Conservation (phyloP, 2,113 vertebrate species). For the Planiliza haematocheilus region DNA sequence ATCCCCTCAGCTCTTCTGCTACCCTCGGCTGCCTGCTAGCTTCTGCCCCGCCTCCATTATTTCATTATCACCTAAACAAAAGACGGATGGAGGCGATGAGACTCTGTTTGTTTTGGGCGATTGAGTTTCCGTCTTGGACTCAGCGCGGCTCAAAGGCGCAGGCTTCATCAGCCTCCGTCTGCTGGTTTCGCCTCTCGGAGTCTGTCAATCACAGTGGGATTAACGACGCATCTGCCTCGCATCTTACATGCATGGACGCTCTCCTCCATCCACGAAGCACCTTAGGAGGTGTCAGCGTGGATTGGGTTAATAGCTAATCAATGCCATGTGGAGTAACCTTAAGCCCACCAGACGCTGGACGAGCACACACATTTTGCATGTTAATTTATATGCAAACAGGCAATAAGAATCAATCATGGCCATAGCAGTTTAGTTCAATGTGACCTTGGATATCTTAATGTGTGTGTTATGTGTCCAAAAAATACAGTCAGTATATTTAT, state of each 20-base stretch:
- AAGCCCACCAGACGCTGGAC: not conserved
- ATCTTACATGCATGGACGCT: constrained; percentile 18
- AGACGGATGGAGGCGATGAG: constrained; percentile 32
- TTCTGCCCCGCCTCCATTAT: constrained; percentile 10
- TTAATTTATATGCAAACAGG: constrained; percentile 32
- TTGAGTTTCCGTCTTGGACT: constrained; percentile 57
- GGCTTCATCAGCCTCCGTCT: constrained; percentile 36
- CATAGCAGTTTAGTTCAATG: constrained; percentile 38
- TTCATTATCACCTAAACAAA: constrained; percentile 27
- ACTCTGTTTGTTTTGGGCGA: constrained; percentile 60
- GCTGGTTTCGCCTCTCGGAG: constrained; percentile 28
- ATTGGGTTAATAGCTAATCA: constrained; percentile 66
- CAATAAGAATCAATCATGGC: constrained; percentile 56
- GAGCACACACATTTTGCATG: constrained; percentile 17
- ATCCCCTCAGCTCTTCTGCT: constrained; percentile 17
- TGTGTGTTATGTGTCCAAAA: not conserved
- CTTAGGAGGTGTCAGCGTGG: constrained; percentile 32
- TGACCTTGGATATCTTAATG: constrained; percentile 28
- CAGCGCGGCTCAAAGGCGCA: constrained; percentile 44
- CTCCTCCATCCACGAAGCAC: constrained; percentile 20
- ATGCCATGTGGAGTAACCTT: constrained; percentile 38
- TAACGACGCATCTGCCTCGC: constrained; percentile 15
- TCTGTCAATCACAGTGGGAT: constrained; percentile 64
- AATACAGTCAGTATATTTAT: no score
- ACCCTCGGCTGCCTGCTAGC: not conserved